These are phyloP conservation scores for Ephydatia muelleri DNA, from an alignment of 37 sponge, comb jelly and placozoan genomes.

Conservation along the genomic window DNA sequence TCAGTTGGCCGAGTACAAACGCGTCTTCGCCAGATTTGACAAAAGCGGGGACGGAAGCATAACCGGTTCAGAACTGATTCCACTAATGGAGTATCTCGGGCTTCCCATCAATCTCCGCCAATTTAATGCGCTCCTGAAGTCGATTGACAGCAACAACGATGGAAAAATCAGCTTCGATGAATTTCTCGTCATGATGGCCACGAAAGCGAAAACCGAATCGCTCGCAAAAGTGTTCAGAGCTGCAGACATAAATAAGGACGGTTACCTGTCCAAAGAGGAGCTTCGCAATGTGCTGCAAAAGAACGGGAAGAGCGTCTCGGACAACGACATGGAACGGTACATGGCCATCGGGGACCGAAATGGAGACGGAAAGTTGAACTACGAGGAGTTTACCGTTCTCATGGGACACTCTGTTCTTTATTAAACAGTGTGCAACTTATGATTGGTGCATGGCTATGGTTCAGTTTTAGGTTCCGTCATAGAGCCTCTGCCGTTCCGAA, in stretches of 20 bases:
- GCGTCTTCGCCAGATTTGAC: background rate
- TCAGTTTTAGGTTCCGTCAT: too few species aligned
- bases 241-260: background rate
- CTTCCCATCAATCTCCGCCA: background rate
- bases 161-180: background rate
- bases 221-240: background rate
- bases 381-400: background rate
- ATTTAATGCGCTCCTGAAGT: background rate
- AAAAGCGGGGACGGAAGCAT: background rate
- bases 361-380: background rate
- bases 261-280: background rate
- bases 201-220: background rate
- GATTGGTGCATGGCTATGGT: too few species aligned
- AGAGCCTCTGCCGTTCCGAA: too few species aligned
- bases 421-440: too few species aligned
- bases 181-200: background rate
- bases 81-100: background rate
- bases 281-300: background rate
- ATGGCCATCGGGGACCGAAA: background rate
- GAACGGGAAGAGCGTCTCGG: background rate
- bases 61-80: background rate
- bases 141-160: background rate
- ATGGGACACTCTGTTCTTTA: background rate
- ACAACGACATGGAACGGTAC: background rate
- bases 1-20: background rate